These are phyloP conservation scores for Syrphus vitripennis DNA, from an alignment of 2,888 invertebrate species.

Conservation along the genomic window DNA sequence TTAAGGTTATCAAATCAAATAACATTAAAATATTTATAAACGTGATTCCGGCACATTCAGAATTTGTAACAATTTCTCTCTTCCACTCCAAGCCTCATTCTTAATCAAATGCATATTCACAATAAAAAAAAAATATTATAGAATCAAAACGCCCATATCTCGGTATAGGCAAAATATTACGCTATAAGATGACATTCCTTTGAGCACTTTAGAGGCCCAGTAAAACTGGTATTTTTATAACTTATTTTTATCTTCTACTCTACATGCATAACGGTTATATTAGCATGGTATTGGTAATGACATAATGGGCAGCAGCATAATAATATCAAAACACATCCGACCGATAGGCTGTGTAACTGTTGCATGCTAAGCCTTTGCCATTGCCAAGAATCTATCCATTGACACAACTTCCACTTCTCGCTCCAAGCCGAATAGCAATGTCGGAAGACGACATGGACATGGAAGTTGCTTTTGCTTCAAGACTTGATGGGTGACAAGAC, in stretches of 20 bases:
- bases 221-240: slow-evolving; percentile 29
- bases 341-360: slow-evolving; percentile 59
- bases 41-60: too few species aligned
- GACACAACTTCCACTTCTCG: background rate
- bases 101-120: too few species aligned
- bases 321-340: slow-evolving; percentile 56
- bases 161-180: background rate
- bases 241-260: slow-evolving; percentile 29
- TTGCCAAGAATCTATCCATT: slow-evolving; percentile 7
- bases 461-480: background rate
- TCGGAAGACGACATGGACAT: background rate
- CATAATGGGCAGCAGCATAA: slow-evolving; percentile 59
- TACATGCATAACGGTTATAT: slow-evolving; percentile 47
- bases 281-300: slow-evolving; percentile 51
- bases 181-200: background rate
- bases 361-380: slow-evolving; percentile 60
- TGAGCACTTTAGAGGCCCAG: background rate
- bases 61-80: background rate
- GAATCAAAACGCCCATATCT: background rate
- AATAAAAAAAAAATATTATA: background rate
- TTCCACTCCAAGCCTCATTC: background rate
- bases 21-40: too few species aligned
- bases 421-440: background rate
- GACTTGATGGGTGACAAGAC: slow-evolving; percentile 12
- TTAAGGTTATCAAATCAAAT: too few species aligned